phyloP scores from a whole-genome alignment of 2,113 vertebrate species.

The Drymodes brunneopygia region DNA sequence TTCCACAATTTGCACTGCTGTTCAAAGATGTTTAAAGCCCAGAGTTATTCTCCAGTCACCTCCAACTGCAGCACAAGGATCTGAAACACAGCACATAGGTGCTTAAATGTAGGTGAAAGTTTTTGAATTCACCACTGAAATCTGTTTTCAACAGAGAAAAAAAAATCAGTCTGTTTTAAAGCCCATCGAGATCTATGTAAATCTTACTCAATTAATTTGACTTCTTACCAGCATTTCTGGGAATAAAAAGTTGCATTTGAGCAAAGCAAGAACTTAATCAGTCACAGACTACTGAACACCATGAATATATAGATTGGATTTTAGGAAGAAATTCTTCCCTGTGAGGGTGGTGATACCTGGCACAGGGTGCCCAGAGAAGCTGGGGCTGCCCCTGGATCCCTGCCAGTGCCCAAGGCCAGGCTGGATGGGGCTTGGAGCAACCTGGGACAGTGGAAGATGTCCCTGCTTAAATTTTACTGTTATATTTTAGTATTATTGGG shows the following conservation, averaged over 20 bases:
- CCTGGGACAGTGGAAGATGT: not conserved
- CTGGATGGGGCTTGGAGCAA: rapidly evolving
- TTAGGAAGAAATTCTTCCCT: not conserved
- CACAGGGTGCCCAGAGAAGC: not conserved
- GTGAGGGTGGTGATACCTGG: not conserved
- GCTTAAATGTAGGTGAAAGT: not conserved
- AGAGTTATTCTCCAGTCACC: not conserved
- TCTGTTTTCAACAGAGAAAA: not conserved
- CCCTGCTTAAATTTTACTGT: not conserved
- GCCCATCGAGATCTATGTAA: not conserved
- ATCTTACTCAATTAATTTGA: not conserved
- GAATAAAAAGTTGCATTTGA: not conserved
- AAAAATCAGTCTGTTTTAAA: not conserved
- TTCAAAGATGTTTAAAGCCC: not conserved
- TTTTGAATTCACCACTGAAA: not conserved
- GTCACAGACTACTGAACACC: not conserved
- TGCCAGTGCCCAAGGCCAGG: not conserved
- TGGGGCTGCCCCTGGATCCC: not conserved
- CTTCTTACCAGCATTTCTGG: not conserved
- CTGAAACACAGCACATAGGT: not conserved
- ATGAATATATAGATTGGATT: not conserved
- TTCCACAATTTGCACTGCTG: rapidly evolving
- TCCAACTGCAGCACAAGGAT: not conserved
- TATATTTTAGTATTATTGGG: not conserved
- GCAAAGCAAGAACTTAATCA: not conserved